Percentiles rank a stretch among this genome's conserved stretches.
phyloP scores from a whole-genome alignment of 2,888 invertebrate species.

The Mimumesa dahlbomi region DNA sequence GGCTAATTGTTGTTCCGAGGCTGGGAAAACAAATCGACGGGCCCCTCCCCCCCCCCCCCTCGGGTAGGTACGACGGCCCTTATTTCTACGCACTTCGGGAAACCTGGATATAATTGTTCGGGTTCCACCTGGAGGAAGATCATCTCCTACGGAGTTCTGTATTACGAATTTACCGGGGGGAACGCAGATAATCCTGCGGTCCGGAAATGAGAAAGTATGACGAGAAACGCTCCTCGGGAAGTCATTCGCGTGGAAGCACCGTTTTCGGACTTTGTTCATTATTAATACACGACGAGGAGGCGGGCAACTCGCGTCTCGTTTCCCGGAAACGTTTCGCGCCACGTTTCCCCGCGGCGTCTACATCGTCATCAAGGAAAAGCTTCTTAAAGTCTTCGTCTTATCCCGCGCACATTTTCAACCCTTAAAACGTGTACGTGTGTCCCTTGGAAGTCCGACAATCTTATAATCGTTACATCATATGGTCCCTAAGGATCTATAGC shows the following conservation, averaged over 20 bases:
- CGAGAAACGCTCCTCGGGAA: conserved; percentile 10
- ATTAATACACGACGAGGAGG: conserved; percentile 47
- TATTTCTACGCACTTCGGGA: no score
- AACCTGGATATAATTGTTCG: no score
- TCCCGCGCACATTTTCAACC: conserved; percentile 31
- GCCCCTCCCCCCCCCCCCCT: no score
- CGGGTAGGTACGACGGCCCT: no score
- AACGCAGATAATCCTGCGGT: conserved; percentile 55
- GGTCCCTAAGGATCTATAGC: no score
- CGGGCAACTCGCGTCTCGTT: conserved; percentile 25
- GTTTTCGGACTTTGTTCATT: conserved; percentile 33
- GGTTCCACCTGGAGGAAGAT: no score
- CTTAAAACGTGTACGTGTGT: conserved; percentile 37
- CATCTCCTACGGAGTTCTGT: no score
- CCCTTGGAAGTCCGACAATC: conserved; percentile 20
- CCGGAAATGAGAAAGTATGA: conserved; percentile 52
- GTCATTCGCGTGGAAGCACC: conserved; percentile 13
- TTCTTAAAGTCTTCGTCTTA: conserved; percentile 49
- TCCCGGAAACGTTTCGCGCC: conserved; percentile 35
- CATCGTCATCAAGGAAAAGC: conserved; percentile 60
- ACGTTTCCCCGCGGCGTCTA: conserved; percentile 51
- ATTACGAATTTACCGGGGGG: no score
- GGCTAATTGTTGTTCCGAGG: no score
- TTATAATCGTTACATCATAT: conserved; percentile 52
- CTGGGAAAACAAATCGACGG: no score